These are phyloP conservation scores for Uropetala carovei DNA, from an alignment of 2,888 invertebrate genomes.

Conservation along the genomic window DNA sequence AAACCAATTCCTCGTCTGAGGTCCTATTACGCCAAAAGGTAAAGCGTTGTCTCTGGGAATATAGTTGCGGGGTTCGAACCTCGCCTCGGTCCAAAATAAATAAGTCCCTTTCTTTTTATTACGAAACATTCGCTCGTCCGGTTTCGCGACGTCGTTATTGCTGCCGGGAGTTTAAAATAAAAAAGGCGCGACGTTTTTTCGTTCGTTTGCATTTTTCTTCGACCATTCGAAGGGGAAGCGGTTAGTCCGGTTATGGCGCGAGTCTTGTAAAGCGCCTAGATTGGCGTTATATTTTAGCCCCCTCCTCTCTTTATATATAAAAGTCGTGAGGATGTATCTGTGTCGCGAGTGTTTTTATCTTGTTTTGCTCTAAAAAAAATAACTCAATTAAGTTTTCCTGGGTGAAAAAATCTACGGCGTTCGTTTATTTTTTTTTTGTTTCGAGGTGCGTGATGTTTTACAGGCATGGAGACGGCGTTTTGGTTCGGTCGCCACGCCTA, in stretches of 20 bases:
- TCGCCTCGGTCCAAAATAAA: neutral
- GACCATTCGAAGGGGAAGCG: neutral
- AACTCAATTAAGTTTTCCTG: conserved; percentile 31
- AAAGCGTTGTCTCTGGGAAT: conserved; percentile 1
- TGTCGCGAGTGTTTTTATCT: neutral
- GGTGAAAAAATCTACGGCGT: neutral
- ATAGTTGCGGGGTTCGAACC: neutral
- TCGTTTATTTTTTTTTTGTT: too few relatives aligned
- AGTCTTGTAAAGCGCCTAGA: neutral
- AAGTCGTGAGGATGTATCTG: conserved; percentile 40
- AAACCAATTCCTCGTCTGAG: neutral
- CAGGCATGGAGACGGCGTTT: too few relatives aligned
- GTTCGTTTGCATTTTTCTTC: neutral
- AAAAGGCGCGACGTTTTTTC: neutral
- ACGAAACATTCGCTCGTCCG: neutral
- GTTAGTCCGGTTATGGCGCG: neutral
- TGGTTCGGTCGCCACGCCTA: too few relatives aligned
- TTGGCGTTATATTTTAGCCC: neutral
- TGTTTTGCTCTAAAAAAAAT: neutral
- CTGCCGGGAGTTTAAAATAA: neutral
- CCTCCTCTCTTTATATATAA: neutral
- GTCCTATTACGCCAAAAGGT: conserved; percentile 7
- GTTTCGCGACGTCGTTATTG: neutral
- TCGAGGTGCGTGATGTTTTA: too few relatives aligned
- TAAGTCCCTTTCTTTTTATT: neutral